Evolutionary conservation across 2,888 invertebrate genomes (phyloP).

Genomic region (Caenorhabditis auriculariae): DNA sequence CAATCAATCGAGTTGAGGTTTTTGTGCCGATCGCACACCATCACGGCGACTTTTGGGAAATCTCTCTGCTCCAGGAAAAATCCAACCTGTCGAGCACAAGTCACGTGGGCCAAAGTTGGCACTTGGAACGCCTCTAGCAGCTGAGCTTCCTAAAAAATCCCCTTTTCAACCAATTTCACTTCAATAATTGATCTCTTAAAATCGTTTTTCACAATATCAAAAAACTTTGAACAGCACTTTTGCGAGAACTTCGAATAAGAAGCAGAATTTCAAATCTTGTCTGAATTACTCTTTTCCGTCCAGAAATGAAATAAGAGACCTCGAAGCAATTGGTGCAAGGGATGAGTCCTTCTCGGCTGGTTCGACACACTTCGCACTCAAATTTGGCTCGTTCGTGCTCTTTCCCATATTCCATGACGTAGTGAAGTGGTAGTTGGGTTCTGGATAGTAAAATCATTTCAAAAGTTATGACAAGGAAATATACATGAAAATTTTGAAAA

Average conservation of each 20-base stretch:
- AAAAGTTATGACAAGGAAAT: no score
- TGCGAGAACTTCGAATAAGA: no score
- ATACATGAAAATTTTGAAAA: no score
- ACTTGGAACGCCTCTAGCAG: no score
- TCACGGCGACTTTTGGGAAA: slow-evolving; percentile 17
- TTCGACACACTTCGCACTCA: slow-evolving; percentile 26
- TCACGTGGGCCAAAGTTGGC: slow-evolving; percentile 66
- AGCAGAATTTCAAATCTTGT: no score
- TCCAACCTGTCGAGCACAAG: slow-evolving; percentile 69
- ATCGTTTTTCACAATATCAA: no score
- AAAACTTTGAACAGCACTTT: no score
- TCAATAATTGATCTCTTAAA: no score
- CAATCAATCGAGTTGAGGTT: slow-evolving; percentile 4
- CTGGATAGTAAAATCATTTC: no score
- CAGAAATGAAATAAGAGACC: background rate
- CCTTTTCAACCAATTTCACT: no score
- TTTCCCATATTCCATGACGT: slow-evolving; percentile 13
- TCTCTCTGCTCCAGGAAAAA: slow-evolving; percentile 30
- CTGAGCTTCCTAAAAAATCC: no score
- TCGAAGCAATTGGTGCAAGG: slow-evolving; percentile 21
- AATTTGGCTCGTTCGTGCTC: slow-evolving; percentile 17
- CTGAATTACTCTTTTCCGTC: no score
- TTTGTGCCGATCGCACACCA: slow-evolving; percentile 34
- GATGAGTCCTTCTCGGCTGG: slow-evolving; percentile 18
- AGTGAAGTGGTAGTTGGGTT: slow-evolving; percentile 4